Evolutionary conservation across 2,797 vertebrate species (phyloP).

Genomic region (Paratrypauchen microcephalus): DNA sequence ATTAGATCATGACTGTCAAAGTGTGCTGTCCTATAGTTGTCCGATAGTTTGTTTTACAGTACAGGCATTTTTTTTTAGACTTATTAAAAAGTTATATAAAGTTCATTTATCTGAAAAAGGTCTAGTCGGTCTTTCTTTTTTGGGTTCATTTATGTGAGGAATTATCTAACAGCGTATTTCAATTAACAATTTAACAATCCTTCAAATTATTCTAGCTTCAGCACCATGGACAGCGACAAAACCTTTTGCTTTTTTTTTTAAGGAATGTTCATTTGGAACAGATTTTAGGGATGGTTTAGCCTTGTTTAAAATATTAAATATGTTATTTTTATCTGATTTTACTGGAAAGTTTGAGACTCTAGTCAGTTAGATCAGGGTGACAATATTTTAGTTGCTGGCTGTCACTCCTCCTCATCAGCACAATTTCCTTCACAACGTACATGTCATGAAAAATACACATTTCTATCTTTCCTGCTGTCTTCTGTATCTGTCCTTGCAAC

Average conservation of each 20-base stretch:
- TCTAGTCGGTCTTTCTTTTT: background rate
- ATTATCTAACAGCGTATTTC: background rate
- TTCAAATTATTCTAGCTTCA: background rate
- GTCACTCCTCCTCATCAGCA: background rate
- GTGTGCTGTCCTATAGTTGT: constrained; percentile 10
- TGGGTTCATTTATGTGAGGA: background rate
- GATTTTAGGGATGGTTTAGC: too few species aligned
- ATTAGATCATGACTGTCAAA: constrained; percentile 23
- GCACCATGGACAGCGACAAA: background rate
- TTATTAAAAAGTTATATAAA: background rate
- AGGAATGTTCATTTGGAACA: too few species aligned
- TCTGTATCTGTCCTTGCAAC: background rate
- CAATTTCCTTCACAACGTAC: background rate
- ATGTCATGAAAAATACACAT: background rate
- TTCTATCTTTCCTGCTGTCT: background rate
- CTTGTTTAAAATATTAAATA: too few species aligned
- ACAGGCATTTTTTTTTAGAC: background rate
- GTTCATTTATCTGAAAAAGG: background rate
- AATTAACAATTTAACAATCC: background rate
- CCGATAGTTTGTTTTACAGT: background rate
- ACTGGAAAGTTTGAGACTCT: background rate
- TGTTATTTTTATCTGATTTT: background rate
- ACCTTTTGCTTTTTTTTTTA: too few species aligned
- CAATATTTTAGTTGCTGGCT: background rate
- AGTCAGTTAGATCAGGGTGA: background rate